Conservation (phyloP, 2,888 invertebrate species). For the Gymnosoma rotundatum region DNA sequence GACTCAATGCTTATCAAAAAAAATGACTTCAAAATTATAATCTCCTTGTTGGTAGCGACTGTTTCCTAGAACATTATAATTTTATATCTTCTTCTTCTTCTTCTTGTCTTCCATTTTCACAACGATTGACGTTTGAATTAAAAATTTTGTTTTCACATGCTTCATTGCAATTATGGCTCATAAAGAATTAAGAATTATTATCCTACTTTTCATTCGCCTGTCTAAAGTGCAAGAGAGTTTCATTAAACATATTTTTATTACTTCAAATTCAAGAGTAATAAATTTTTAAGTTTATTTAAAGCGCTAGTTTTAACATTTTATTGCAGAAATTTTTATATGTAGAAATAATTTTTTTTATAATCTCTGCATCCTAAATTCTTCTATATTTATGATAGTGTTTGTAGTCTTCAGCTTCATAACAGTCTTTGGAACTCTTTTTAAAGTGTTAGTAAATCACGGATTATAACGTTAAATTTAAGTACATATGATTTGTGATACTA, state of each 20-base stretch:
- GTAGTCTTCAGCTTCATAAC: slow-evolving; percentile 9
- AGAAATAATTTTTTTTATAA: slow-evolving; percentile 6
- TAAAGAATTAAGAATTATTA: slow-evolving; percentile 4
- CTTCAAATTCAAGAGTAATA: slow-evolving; percentile 15
- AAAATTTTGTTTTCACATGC: background rate
- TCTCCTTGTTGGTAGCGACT: no score
- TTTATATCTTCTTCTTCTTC: background rate
- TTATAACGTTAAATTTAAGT: slow-evolving; percentile 57
- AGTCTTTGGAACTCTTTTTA: slow-evolving; percentile 23
- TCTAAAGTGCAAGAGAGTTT: background rate
- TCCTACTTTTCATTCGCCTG: background rate
- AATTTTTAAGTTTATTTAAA: slow-evolving; percentile 37
- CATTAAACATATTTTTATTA: slow-evolving; percentile 8
- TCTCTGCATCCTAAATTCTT: background rate
- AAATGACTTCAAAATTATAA: no score
- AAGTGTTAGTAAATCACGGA: slow-evolving; percentile 59
- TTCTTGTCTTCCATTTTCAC: background rate
- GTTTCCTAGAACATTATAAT: no score
- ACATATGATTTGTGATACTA: slow-evolving; percentile 62
- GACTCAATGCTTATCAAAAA: no score
- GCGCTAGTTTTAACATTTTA: slow-evolving; percentile 29
- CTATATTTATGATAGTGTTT: slow-evolving; percentile 42
- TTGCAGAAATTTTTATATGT: slow-evolving; percentile 27
- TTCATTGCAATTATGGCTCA: background rate
- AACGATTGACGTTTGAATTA: background rate